phyloP scores from a whole-genome alignment of 2,888 invertebrate genomes.

The Orthosia gracilis region DNA sequence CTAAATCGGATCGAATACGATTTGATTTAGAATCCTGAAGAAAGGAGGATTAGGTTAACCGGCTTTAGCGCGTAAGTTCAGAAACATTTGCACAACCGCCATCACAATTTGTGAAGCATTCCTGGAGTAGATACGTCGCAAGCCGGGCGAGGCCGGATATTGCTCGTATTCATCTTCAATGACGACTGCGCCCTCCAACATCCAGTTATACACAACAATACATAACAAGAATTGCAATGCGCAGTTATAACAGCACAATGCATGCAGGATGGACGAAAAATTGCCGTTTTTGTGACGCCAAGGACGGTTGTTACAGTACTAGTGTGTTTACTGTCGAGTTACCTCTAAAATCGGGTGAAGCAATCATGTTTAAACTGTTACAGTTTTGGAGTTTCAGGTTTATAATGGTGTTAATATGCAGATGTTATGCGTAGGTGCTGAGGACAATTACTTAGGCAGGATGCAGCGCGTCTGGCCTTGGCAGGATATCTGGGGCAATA shows the following conservation, averaged over 20 bases:
- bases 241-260: constrained; percentile 57
- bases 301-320: background rate
- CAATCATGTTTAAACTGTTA: background rate
- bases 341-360: background rate
- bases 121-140: constrained; percentile 32
- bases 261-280: constrained; percentile 43
- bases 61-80: too few relatives aligned
- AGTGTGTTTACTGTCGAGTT: background rate
- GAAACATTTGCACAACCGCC: constrained; percentile 5
- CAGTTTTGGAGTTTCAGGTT: too few relatives aligned
- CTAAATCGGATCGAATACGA: background rate
- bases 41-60: too few relatives aligned
- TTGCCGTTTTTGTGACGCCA: constrained; percentile 39
- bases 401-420: background rate
- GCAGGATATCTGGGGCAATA: constrained; percentile 3
- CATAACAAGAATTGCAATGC: constrained; percentile 52
- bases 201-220: constrained; percentile 49
- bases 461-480: background rate
- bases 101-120: constrained; percentile 17
- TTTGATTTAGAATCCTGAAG: background rate
- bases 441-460: constrained; percentile 5
- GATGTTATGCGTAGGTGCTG: constrained; percentile 7
- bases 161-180: constrained; percentile 75
- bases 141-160: constrained; percentile 78
- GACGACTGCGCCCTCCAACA: constrained; percentile 69